phyloP scores from a whole-genome alignment of 1,140 invertebrate species.

The Asobara japonica region DNA sequence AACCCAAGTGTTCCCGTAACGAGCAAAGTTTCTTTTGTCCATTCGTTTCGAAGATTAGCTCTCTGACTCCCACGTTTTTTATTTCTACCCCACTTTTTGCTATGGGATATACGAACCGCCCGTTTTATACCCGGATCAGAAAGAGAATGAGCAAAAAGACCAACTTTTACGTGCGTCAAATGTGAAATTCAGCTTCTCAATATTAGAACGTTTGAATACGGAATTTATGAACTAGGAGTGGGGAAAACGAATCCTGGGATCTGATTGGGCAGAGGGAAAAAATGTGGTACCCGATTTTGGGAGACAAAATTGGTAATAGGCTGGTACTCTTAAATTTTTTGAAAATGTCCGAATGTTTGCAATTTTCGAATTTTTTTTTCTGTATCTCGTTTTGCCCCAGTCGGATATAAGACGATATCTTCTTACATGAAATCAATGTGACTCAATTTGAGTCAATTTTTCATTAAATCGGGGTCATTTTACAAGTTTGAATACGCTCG shows the following conservation, averaged over 20 bases:
- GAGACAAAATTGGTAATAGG: no score
- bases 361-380: no score
- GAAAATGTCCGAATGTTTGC: no score
- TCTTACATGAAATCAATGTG: not conserved
- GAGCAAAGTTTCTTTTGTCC: conserved; percentile 31
- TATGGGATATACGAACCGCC: not conserved
- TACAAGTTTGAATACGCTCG: not conserved
- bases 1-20: conserved; percentile 30
- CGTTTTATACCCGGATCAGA: conserved; percentile 6
- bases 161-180: conserved; percentile 17
- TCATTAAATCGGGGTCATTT: not conserved
- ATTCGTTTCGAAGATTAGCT: conserved; percentile 36
- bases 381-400: no score
- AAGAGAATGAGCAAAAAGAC: conserved; percentile 9
- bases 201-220: not conserved
- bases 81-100: conserved; percentile 6
- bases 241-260: no score
- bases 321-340: no score
- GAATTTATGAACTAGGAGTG: no score
- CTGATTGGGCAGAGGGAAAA: no score
- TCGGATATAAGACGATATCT: no score
- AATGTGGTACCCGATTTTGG: no score
- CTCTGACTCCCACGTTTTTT: conserved; percentile 2
- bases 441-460: not conserved
- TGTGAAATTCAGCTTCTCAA: not conserved